A percentile compares a stretch with the other conserved stretches of the same genome.
These are phyloP conservation scores for Lydus trimaculatus DNA, from an alignment of 2,888 invertebrate species.

Conservation along the genomic window DNA sequence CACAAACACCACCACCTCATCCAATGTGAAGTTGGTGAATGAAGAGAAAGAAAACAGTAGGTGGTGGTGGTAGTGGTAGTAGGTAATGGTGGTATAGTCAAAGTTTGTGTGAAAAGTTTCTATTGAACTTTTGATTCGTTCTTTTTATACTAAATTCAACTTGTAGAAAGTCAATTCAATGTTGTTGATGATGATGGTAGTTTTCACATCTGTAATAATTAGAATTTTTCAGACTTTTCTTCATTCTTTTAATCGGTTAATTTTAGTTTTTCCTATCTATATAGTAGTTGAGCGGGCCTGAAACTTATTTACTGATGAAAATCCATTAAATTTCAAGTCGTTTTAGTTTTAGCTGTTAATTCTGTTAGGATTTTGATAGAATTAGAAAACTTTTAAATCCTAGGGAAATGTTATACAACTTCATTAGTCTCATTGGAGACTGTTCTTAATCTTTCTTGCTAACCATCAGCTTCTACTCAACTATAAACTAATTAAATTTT, in stretches of 20 bases:
- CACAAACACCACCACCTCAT: neutral
- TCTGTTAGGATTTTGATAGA: constrained; percentile 37
- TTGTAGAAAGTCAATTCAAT: constrained; percentile 4
- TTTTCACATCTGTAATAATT: constrained; percentile 1
- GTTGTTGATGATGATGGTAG: constrained; percentile 2
- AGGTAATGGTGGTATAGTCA: neutral
- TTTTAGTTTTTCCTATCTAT: neutral
- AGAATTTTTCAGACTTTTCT: neutral
- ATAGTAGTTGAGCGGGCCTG: neutral
- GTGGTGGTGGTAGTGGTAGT: neutral
- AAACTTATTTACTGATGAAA: constrained; percentile 20
- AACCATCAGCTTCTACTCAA: neutral
- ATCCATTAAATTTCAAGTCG: constrained; percentile 33
- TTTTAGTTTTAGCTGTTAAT: constrained; percentile 36
- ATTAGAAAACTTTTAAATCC: constrained; percentile 43
- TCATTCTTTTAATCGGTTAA: too few species aligned
- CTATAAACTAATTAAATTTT: constrained; percentile 1
- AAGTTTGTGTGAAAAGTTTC: neutral
- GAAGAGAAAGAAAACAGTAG: neutral
- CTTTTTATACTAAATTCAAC: neutral
- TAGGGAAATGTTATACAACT: constrained; percentile 36
- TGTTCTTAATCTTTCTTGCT: neutral
- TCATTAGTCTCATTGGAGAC: constrained; percentile 33
- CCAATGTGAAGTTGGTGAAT: neutral
- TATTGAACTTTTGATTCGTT: constrained; percentile 4